Conservation (phyloP, 2,113 vertebrate species). For the Pipa parva region DNA sequence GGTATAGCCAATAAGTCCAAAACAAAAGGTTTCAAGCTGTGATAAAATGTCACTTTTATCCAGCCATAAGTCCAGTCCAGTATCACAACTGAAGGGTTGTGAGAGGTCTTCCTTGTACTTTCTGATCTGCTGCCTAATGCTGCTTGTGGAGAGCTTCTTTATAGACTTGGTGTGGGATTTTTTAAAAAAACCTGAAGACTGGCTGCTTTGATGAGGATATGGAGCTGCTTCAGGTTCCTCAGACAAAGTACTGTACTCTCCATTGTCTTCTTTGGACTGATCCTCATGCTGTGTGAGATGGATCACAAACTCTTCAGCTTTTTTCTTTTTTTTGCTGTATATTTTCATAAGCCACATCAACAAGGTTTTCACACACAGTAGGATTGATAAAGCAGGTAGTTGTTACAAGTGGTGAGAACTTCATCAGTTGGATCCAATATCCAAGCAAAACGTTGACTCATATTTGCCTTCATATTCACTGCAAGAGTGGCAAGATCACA, state of each 20-base stretch:
- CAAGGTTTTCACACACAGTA: not conserved
- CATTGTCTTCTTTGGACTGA: not conserved
- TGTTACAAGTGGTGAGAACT: conserved; percentile 1
- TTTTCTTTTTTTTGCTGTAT: not conserved
- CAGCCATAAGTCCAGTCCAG: not conserved
- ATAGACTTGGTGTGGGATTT: not conserved
- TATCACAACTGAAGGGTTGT: not conserved
- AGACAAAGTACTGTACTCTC: not conserved
- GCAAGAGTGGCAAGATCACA: not conserved
- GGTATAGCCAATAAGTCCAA: not conserved
- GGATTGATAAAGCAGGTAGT: not conserved
- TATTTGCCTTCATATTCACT: not conserved
- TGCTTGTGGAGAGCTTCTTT: not conserved
- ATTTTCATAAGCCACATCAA: not conserved
- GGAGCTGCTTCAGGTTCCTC: not conserved
- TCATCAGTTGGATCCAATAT: not conserved
- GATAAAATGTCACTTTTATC: too few species aligned
- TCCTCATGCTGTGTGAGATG: not conserved
- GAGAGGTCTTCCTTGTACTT: not conserved
- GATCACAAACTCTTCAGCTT: not conserved
- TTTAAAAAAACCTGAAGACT: not conserved
- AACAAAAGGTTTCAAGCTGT: too few species aligned
- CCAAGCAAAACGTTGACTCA: not conserved
- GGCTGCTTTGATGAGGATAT: conserved; percentile 5
- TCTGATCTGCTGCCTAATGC: conserved; percentile 5